Evolutionary conservation across 2,797 vertebrate genomes (phyloP).

Genomic region (Anguilla marmorata): DNA sequence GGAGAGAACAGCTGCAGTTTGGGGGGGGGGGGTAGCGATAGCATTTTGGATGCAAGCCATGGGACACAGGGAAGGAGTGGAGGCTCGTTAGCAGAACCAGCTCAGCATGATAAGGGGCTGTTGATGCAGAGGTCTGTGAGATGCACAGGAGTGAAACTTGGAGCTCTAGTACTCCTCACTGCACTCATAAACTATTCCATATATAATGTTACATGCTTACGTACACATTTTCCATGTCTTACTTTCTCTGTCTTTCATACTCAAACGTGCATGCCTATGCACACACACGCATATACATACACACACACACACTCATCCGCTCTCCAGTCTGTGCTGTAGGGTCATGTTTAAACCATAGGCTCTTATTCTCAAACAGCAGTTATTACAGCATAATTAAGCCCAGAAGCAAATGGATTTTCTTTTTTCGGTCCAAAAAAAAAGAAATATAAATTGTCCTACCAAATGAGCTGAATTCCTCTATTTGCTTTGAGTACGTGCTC

Average conservation of each 20-base stretch:
- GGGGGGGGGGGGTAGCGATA: not conserved
- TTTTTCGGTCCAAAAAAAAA: not conserved
- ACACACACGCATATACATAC: not conserved
- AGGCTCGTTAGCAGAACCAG: conserved; percentile 40
- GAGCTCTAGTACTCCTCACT: not conserved
- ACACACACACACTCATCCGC: not conserved
- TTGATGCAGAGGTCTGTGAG: not conserved
- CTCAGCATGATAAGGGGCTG: conserved; percentile 45
- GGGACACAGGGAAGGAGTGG: not conserved
- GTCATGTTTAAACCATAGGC: not conserved
- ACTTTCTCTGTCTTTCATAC: not conserved
- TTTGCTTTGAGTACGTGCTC: conserved; percentile 17
- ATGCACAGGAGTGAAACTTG: not conserved
- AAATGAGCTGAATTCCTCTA: not conserved
- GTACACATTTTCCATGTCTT: not conserved
- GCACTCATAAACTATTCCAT: not conserved
- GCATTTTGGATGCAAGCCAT: not conserved
- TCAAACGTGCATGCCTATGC: not conserved
- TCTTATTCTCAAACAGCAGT: not conserved
- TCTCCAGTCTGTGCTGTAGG: conserved; percentile 2
- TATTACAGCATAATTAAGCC: conserved; percentile 19
- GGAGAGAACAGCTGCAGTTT: not conserved
- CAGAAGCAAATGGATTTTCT: conserved; percentile 15
- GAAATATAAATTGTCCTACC: not conserved
- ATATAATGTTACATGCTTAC: not conserved